These are phyloP conservation scores for Anser brachyrhynchus DNA, from an alignment of 2,113 vertebrate species.

Conservation along the genomic window DNA sequence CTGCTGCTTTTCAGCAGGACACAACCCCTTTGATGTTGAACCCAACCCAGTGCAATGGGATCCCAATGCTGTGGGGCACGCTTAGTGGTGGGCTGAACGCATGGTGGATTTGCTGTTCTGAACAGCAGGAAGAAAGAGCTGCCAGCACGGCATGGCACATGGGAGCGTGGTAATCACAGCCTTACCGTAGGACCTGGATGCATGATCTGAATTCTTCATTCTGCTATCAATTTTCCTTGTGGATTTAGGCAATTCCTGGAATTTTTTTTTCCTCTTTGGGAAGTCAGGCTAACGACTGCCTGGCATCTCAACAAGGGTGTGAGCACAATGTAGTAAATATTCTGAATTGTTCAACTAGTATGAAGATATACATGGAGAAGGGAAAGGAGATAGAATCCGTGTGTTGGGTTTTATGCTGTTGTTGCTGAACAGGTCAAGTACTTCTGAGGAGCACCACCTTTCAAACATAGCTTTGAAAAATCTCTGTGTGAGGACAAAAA, in stretches of 20 bases:
- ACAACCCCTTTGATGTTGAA: too few species aligned
- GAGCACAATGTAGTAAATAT: background rate
- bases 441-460: background rate
- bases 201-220: fast-evolving
- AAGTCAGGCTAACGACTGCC: fast-evolving
- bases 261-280: background rate
- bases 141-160: fast-evolving
- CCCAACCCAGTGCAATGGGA: too few species aligned
- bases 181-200: background rate
- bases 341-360: background rate
- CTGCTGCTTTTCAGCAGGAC: background rate
- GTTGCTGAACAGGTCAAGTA: background rate
- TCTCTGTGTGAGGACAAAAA: fast-evolving
- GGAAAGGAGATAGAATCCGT: background rate
- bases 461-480: background rate
- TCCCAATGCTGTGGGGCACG: background rate
- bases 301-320: background rate
- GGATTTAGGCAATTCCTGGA: background rate
- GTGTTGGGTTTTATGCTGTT: background rate
- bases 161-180: fast-evolving
- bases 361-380: background rate
- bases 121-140: background rate
- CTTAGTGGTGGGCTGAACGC: background rate
- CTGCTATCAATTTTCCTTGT: fast-evolving
- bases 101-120: background rate